Evolutionary conservation across 2,113 vertebrate species (phyloP).

Genomic region (Periophthalmodon schlosseri): DNA sequence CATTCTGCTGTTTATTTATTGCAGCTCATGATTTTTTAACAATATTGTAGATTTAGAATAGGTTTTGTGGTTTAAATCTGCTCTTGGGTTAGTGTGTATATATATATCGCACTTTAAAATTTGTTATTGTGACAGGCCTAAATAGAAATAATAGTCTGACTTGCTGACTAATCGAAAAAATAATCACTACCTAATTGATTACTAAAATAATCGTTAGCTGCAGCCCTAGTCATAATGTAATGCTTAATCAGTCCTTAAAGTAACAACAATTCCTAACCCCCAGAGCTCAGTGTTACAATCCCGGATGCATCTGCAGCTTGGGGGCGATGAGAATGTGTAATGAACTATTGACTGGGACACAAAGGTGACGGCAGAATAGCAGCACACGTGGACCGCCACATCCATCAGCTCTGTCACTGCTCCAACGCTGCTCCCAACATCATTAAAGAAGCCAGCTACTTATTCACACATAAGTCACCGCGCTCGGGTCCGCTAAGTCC

Average conservation of each 20-base stretch:
- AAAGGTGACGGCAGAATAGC: conserved; percentile 66
- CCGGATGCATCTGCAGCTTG: conserved; percentile 73
- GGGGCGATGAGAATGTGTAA: conserved; percentile 84
- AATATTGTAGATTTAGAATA: no score
- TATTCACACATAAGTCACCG: conserved; percentile 71
- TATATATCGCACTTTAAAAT: no score
- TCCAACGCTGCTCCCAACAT: conserved; percentile 59
- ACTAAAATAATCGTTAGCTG: no score
- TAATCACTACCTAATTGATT: no score
- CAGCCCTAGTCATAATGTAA: neutral
- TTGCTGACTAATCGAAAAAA: no score
- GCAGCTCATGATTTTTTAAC: no score
- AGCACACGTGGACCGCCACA: conserved; percentile 67
- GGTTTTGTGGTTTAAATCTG: no score
- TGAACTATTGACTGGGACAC: conserved; percentile 84
- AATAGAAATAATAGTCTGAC: no score
- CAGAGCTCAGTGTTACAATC: neutral
- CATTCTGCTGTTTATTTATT: no score
- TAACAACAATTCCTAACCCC: neutral
- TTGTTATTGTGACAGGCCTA: no score
- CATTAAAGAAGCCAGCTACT: conserved; percentile 67
- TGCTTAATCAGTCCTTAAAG: neutral
- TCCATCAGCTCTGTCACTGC: conserved; percentile 70
- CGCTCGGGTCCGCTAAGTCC: conserved; percentile 46
- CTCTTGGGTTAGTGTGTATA: no score